Base-by-base conservation (phyloP, 2,113 vertebrate species). In the Sturnus vulgaris region DNA sequence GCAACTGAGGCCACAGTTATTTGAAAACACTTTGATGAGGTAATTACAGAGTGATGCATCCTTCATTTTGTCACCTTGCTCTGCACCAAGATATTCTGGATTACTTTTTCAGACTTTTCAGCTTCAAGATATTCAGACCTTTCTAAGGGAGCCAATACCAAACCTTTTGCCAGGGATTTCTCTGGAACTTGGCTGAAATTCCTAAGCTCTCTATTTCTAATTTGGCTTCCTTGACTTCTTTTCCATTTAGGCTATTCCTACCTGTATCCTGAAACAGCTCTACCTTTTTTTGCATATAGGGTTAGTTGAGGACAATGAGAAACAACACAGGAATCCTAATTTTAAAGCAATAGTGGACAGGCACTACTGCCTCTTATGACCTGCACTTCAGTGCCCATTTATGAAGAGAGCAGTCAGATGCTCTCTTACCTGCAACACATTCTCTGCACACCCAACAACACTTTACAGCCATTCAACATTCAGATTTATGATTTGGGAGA, bases 101-200 rank as follows among this genome's bases (percentile, higher is more conserved):
- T 82, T 31, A 63, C 30, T 83, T 90, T 91, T 94, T 86, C 87
- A 82, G 91, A 69, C 37, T 72, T 61, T 65, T 78, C 30, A 56
- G 12, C 44, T 76, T 82, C 56, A 75, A n/a, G 52, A 75, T 73
- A 64, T 64, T 81, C 60, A 90, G 78, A 87, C 40, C 19, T 68
- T 87, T 92, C 59, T 70, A 70, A 81, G 0, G 81, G 33, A 93
- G 64, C 44, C 76, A 81, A 63, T 37, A 64, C 8, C 44, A 86
- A 86, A 83, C 7, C 16, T 81, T 83, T 79, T 94, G 82, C 88
- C 91, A 94, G 72, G 47, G 68, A 78, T 71, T 90, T 88, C 60
- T 83, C 82, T 92, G 83, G 56, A 95, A 81, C 27, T 81, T 90
- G 64, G 68, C 60, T 86, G 44, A 70, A 86, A 92, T 86, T 81